Percentiles rank a stretch among this genome's conserved stretches.
These are phyloP conservation scores for Hyles lineata DNA, from an alignment of 2,888 invertebrate species.

Conservation along the genomic window DNA sequence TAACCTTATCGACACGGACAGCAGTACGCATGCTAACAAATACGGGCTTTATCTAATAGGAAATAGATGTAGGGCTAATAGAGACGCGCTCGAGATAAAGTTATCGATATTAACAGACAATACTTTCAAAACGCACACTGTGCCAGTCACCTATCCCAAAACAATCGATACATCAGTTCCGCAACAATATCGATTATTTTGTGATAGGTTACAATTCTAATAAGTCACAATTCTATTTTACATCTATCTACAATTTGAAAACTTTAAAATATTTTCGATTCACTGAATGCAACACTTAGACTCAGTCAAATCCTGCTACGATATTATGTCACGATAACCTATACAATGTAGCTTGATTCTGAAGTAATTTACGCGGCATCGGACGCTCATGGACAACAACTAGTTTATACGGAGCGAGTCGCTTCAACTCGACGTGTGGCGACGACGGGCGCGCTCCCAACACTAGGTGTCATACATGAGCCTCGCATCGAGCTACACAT, in stretches of 20 bases:
- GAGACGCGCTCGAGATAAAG: constrained; percentile 4
- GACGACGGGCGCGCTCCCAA: not conserved
- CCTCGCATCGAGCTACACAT: constrained; percentile 14
- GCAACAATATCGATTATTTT: not conserved
- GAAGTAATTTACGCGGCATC: constrained; percentile 2
- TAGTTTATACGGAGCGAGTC: not conserved
- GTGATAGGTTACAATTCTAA: not conserved
- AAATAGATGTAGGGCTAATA: not conserved
- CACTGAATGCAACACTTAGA: not conserved
- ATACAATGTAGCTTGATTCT: constrained; percentile 25
- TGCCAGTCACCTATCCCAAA: not conserved
- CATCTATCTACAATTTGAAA: constrained; percentile 5
- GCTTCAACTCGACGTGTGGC: not conserved
- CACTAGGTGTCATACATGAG: not conserved
- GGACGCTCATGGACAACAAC: not conserved
- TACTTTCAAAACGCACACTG: constrained; percentile 9
- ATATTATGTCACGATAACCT: constrained; percentile 15
- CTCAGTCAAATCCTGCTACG: constrained; percentile 23
- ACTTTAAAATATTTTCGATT: not conserved
- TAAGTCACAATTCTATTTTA: not conserved
- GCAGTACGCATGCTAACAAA: not conserved
- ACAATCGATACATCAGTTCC: not conserved
- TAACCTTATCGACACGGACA: constrained; percentile 10
- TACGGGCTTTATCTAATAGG: not conserved
- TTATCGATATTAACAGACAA: not conserved